These are phyloP conservation scores for Seladonia tumulorum DNA, from an alignment of 2,888 invertebrate species.

Conservation along the genomic window DNA sequence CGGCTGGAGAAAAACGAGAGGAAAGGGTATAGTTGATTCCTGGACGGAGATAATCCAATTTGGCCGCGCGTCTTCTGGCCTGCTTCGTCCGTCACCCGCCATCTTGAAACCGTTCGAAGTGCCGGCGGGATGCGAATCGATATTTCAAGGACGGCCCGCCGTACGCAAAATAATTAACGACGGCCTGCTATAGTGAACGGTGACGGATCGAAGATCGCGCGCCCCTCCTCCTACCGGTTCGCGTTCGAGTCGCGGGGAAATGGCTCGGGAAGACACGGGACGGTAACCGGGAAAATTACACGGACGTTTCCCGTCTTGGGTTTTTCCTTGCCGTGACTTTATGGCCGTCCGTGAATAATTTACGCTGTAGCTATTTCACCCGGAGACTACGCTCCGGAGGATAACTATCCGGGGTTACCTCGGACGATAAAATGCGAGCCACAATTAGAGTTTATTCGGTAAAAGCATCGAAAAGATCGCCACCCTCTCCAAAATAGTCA, in stretches of 20 bases:
- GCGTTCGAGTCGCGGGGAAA: neutral
- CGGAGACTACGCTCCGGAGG: slow-evolving; percentile 4
- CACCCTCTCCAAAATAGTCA: too few relatives aligned
- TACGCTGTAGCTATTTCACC: slow-evolving; percentile 17
- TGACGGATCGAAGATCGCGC: slow-evolving; percentile 32
- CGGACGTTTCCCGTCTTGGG: slow-evolving; percentile 14
- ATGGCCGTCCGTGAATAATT: slow-evolving; percentile 43
- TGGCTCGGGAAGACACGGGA: neutral
- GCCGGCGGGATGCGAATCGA: slow-evolving; percentile 71
- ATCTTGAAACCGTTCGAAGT: slow-evolving; percentile 72
- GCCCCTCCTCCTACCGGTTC: neutral
- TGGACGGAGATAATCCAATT: slow-evolving; percentile 70
- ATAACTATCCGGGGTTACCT: slow-evolving; percentile 30
- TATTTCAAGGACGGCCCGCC: slow-evolving; percentile 72
- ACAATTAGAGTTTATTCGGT: slow-evolving; percentile 17
- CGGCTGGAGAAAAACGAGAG: slow-evolving; percentile 5
- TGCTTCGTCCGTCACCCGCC: slow-evolving; percentile 71
- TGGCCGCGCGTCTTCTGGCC: slow-evolving; percentile 70
- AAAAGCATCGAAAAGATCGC: neutral
- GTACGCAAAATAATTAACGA: slow-evolving; percentile 54
- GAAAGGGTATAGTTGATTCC: slow-evolving; percentile 28
- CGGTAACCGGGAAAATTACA: slow-evolving; percentile 21
- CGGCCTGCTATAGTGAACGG: neutral
- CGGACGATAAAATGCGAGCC: slow-evolving; percentile 33
- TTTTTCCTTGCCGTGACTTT: slow-evolving; percentile 30